phyloP scores from a whole-genome alignment of 1,140 invertebrate genomes.

The Helicoverpa zea region DNA sequence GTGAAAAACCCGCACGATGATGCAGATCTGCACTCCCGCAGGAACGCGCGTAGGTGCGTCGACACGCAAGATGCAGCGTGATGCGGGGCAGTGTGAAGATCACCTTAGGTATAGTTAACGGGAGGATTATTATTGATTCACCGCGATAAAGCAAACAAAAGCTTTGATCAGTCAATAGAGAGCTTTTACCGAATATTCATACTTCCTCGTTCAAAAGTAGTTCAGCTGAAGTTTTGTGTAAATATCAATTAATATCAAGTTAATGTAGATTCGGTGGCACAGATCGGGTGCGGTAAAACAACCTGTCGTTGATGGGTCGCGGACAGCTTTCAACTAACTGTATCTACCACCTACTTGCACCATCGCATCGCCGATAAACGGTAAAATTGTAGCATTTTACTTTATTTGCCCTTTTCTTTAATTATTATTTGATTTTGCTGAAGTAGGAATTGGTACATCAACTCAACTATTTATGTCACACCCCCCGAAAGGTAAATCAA shows the following conservation, averaged over 20 bases:
- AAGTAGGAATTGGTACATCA: no score
- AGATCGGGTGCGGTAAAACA: slow-evolving; percentile 31
- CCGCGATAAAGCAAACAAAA: not conserved
- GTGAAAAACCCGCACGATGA: no score
- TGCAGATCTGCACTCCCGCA: no score
- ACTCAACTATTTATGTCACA: no score
- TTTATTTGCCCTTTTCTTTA: slow-evolving; percentile 60
- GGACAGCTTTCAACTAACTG: slow-evolving; percentile 60
- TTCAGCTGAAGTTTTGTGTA: not conserved
- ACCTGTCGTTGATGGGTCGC: slow-evolving; percentile 42
- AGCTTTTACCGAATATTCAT: not conserved
- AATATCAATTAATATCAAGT: slow-evolving; percentile 37
- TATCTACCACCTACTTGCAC: slow-evolving; percentile 54
- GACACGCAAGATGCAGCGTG: no score
- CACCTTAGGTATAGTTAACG: no score
- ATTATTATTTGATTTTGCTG: slow-evolving; percentile 4
- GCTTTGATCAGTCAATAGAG: not conserved
- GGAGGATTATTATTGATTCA: no score
- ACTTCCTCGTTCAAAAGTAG: not conserved
- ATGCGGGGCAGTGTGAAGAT: no score
- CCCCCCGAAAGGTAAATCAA: no score
- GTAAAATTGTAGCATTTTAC: slow-evolving; percentile 55
- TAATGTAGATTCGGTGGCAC: slow-evolving; percentile 37
- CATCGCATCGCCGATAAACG: slow-evolving; percentile 54
- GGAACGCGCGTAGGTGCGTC: no score